Evolutionary conservation across 2,113 vertebrate species (phyloP).

Genomic region (Tyto alba): DNA sequence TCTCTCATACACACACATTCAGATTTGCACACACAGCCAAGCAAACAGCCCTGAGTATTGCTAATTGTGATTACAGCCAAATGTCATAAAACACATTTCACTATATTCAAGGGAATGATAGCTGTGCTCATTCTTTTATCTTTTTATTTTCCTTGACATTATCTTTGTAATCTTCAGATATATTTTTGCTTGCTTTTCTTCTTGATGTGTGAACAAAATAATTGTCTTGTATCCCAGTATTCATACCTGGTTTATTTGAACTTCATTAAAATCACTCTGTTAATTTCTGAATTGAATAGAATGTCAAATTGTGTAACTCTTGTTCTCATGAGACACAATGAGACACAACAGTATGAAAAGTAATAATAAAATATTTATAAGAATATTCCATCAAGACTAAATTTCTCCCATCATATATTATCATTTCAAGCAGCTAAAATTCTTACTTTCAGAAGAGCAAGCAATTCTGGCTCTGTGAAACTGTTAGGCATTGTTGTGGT

Average conservation of each 20-base stretch:
- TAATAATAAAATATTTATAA: slow-evolving; percentile 11
- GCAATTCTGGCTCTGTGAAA: not conserved
- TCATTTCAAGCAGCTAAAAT: not conserved
- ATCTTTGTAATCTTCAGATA: slow-evolving; percentile 18
- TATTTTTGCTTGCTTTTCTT: not conserved
- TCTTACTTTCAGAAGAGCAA: not conserved
- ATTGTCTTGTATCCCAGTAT: slow-evolving; percentile 20
- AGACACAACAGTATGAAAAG: not conserved
- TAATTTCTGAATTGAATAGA: slow-evolving; percentile 48
- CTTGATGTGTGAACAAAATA: slow-evolving; percentile 59
- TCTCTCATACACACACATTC: slow-evolving; percentile 2
- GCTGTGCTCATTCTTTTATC: slow-evolving; percentile 13
- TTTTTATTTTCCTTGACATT: slow-evolving; percentile 49
- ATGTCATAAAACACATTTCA: slow-evolving; percentile 53
- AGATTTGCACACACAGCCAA: slow-evolving; percentile 43
- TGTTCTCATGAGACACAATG: not conserved
- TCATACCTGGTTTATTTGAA: slow-evolving; percentile 28
- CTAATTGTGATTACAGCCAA: slow-evolving; percentile 71
- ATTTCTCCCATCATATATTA: not conserved
- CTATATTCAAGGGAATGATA: slow-evolving; percentile 29
- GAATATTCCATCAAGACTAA: not conserved
- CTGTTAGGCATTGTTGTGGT: not conserved
- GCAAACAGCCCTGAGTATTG: slow-evolving; percentile 44
- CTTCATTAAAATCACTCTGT: slow-evolving; percentile 39
- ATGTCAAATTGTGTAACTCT: slow-evolving; percentile 43